A percentile compares a stretch with the other conserved stretches of the same genome.
phyloP scores from a whole-genome alignment of 1,140 invertebrate species.

The Macrostomum lignano region DNA sequence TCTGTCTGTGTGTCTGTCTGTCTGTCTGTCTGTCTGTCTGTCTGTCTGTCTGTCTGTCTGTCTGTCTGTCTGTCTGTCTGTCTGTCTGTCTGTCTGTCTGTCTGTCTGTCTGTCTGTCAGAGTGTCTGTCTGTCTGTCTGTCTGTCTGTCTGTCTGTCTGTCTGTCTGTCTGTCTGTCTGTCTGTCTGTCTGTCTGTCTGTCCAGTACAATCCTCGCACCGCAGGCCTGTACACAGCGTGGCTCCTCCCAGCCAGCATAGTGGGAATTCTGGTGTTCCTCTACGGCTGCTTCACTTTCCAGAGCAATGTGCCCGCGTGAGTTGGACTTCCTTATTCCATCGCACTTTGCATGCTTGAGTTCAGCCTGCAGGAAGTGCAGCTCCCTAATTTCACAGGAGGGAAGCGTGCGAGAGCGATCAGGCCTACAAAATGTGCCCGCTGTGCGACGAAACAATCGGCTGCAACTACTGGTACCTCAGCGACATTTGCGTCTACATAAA shows the following conservation, averaged over 20 bases:
- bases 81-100: no score
- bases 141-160: no score
- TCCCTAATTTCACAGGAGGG: slow-evolving; percentile 15
- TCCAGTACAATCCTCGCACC: no score
- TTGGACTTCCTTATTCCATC: slow-evolving; percentile 5
- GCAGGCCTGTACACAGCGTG: slow-evolving; percentile 61
- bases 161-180: no score
- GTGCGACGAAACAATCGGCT: slow-evolving; percentile 38
- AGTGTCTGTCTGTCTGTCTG: no score
- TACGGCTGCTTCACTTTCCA: slow-evolving; percentile 38
- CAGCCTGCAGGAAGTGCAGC: no score
- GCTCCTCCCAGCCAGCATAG: slow-evolving; percentile 54
- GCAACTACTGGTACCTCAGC: slow-evolving; percentile 40
- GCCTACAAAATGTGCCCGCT: slow-evolving; percentile 44
- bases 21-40: no score
- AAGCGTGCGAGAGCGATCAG: slow-evolving; percentile 22
- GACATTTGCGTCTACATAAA: slow-evolving; percentile 40
- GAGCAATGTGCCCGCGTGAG: slow-evolving; percentile 28
- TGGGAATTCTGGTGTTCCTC: slow-evolving; percentile 49
- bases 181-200: no score
- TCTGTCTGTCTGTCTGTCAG: no score
- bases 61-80: no score
- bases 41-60: no score
- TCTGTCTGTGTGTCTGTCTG: no score
- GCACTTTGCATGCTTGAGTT: neutral